Conservation (phyloP, 2,113 vertebrate genomes). For the Percina caprodes region DNA sequence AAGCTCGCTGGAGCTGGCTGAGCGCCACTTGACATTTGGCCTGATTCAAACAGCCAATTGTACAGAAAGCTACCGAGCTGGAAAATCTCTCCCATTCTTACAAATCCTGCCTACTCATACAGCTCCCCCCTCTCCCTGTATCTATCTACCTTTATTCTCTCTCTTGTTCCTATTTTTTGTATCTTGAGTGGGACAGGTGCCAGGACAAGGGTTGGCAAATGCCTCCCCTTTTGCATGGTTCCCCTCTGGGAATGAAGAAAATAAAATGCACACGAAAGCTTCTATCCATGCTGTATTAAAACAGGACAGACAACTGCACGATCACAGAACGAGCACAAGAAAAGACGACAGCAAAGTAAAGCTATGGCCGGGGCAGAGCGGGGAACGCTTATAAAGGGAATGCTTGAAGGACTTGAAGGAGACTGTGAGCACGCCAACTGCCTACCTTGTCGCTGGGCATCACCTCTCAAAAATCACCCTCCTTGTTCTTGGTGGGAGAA, state of each 20-base stretch:
- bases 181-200: slow-evolving; percentile 53
- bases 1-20: slow-evolving; percentile 68
- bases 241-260: slow-evolving; percentile 36
- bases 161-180: slow-evolving; percentile 52
- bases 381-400: slow-evolving; percentile 22
- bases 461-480: slow-evolving; percentile 62
- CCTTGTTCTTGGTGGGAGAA: slow-evolving; percentile 59
- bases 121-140: slow-evolving; percentile 33
- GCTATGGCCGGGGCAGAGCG: slow-evolving; percentile 19
- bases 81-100: slow-evolving; percentile 71
- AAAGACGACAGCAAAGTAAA: slow-evolving; percentile 72
- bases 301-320: slow-evolving; percentile 73
- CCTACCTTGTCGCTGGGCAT: slow-evolving; percentile 62
- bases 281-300: slow-evolving; percentile 62
- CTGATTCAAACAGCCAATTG: slow-evolving; percentile 82
- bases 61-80: slow-evolving; percentile 73
- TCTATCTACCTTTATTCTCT: slow-evolving; percentile 51
- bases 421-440: slow-evolving; percentile 37
- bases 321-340: slow-evolving; percentile 71
- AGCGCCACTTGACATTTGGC: slow-evolving; percentile 85
- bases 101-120: slow-evolving; percentile 57
- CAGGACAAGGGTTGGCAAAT: slow-evolving; percentile 35
- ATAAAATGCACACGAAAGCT: slow-evolving; percentile 62
- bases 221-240: slow-evolving; percentile 16
- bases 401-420: slow-evolving; percentile 67